Conservation (phyloP, 2,113 vertebrate species). For the Aythya baeri region DNA sequence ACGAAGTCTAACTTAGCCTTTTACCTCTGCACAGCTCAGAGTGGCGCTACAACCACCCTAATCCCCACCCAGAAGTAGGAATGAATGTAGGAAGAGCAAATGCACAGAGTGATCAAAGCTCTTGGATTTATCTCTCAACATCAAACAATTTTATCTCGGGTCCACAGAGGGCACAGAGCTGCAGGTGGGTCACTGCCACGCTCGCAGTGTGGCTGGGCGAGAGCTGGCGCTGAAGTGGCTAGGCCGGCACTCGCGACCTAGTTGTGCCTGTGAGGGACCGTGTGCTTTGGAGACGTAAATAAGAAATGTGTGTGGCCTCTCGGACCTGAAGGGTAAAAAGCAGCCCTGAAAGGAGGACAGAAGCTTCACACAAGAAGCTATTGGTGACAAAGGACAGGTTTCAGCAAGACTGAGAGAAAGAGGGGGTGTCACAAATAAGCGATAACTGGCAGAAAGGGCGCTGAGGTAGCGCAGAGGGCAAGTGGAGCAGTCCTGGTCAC, state of each 20-base stretch:
- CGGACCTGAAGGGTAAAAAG: not conserved
- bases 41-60: not conserved
- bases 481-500: not conserved
- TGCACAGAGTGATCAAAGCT: not conserved
- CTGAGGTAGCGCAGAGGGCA: not conserved
- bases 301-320: rapidly evolving
- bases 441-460: not conserved
- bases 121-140: not conserved
- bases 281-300: not conserved
- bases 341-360: not conserved
- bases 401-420: not conserved
- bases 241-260: not conserved
- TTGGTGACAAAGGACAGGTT: not conserved
- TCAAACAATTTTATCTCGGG: not conserved
- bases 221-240: not conserved
- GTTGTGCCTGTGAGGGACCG: not conserved
- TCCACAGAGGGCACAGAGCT: not conserved
- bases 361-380: not conserved
- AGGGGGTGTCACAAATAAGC: not conserved
- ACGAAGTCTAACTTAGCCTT: not conserved
- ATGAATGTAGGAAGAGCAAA: not conserved
- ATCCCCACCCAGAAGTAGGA: not conserved
- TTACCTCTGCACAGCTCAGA: not conserved
- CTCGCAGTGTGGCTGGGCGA: not conserved
- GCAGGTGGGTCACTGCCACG: not conserved